phyloP scores from a whole-genome alignment of 37 sponge, comb jelly and placozoan species.

The Spongilla lacustris region DNA sequence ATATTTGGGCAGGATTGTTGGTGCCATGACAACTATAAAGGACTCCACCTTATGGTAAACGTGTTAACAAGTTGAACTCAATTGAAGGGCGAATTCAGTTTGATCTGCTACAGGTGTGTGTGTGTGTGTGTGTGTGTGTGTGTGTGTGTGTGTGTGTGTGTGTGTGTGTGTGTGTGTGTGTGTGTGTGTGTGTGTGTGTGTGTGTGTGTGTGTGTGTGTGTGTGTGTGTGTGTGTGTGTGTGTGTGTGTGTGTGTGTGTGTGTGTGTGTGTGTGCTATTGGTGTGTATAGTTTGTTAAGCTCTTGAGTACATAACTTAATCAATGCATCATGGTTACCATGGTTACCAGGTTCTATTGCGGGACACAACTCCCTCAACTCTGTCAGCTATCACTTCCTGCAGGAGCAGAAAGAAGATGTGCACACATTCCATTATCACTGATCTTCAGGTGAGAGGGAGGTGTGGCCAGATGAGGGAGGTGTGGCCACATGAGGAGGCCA shows the following conservation, averaged over 20 bases:
- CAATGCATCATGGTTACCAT: too few species aligned
- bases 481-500: too few species aligned
- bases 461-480: too few species aligned
- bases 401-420: constrained; percentile 98
- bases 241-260: too few species aligned
- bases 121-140: background rate
- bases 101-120: constrained; percentile 89
- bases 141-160: too few species aligned
- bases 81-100: constrained; percentile 96
- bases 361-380: constrained; percentile 96
- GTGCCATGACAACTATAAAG: constrained; percentile 74
- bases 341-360: constrained; percentile 73
- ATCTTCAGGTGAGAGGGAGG: constrained; percentile 87
- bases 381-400: constrained; percentile 95
- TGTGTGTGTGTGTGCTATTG: too few species aligned
- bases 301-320: too few species aligned
- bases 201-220: too few species aligned
- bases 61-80: constrained; percentile 90
- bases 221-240: too few species aligned
- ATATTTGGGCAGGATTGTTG: constrained; percentile 73
- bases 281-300: too few species aligned
- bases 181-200: too few species aligned
- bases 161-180: too few species aligned
- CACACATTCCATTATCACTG: constrained; percentile 93
- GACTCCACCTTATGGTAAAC: constrained; percentile 94